A percentile compares a stretch with the other conserved stretches of the same genome.
phyloP scores from a whole-genome alignment of 2,797 vertebrate species.

The Onychomys torridus region DNA sequence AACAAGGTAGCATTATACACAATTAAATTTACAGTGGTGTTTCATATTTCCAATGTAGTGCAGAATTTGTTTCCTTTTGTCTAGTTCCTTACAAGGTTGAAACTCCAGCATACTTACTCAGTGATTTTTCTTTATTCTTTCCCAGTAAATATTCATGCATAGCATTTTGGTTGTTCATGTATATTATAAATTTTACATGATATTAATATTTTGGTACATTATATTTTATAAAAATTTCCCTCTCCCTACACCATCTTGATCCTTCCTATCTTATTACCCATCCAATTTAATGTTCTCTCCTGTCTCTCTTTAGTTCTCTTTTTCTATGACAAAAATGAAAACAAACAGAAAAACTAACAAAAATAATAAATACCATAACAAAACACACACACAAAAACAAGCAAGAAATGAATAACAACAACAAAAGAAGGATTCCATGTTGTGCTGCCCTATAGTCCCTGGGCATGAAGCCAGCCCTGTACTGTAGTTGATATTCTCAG shows the following conservation, averaged over 20 bases:
- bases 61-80: neutral
- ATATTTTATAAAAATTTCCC: too few relatives aligned
- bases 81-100: neutral
- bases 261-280: neutral
- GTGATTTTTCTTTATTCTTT: neutral
- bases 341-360: neutral
- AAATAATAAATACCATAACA: neutral
- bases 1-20: neutral
- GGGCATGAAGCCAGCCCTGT: too few relatives aligned
- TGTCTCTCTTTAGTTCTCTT: neutral
- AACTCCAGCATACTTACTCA: neutral
- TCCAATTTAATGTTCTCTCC: neutral
- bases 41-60: neutral
- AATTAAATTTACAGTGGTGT: neutral
- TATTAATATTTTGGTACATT: too few relatives aligned
- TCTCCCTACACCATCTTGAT: neutral
- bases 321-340: neutral
- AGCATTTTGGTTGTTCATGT: neutral
- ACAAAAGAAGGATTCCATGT: neutral
- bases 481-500: neutral
- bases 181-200: neutral
- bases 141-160: neutral
- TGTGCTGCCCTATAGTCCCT: neutral
- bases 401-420: too few relatives aligned
- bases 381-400: too few relatives aligned